A percentile compares a stretch with the other conserved stretches of the same genome.
Evolutionary conservation across 1,140 invertebrate genomes (phyloP).

Genomic region (Dendrolimus kikuchii): DNA sequence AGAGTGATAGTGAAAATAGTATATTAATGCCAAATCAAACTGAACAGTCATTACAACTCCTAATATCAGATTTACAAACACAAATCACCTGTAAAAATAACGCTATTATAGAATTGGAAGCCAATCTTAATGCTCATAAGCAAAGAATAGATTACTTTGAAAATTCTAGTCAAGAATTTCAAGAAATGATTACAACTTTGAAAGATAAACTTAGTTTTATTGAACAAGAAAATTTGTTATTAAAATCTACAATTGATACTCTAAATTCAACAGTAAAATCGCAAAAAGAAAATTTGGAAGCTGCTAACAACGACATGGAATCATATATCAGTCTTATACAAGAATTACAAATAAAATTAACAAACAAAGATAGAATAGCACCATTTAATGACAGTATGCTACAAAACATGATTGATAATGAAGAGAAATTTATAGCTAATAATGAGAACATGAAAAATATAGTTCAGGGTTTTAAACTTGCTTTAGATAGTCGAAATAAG

Average conservation of each 20-base stretch:
- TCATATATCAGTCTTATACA: constrained; percentile 41
- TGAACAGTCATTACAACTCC: constrained; percentile 14
- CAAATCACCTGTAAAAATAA: constrained; percentile 32
- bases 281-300: constrained; percentile 36
- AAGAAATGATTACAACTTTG: constrained; percentile 24
- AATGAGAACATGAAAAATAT: constrained; percentile 58
- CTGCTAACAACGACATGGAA: constrained; percentile 34
- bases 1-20: constrained; percentile 37
- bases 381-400: constrained; percentile 25
- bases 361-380: constrained; percentile 22
- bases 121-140: constrained; percentile 28
- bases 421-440: constrained; percentile 50
- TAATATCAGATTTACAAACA: constrained; percentile 25
- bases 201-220: constrained; percentile 29
- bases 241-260: constrained; percentile 35
- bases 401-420: constrained; percentile 40
- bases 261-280: constrained; percentile 41
- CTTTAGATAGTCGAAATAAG: constrained; percentile 30
- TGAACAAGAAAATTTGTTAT: constrained; percentile 36
- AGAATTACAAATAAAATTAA: constrained; percentile 42
- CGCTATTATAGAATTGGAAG: constrained; percentile 36
- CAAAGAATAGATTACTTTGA: constrained; percentile 37
- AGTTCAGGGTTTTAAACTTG: constrained; percentile 36
- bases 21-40: constrained; percentile 17
- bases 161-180: constrained; percentile 29